phyloP scores from a whole-genome alignment of 2,113 vertebrate species.

The Seriola dumerili region DNA sequence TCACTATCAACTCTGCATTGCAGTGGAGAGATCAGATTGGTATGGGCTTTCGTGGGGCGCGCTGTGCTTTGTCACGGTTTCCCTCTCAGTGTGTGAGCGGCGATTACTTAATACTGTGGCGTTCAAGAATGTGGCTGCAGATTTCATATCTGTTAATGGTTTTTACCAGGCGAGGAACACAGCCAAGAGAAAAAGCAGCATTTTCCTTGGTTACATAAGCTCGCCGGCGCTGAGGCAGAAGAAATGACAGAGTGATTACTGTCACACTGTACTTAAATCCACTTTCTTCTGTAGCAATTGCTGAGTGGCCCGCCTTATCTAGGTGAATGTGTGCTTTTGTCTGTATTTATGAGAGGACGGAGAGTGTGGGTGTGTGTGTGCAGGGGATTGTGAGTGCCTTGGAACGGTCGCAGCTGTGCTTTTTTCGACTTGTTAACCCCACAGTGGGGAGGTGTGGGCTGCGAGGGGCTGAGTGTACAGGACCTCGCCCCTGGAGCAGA shows the following conservation, averaged over 20 bases:
- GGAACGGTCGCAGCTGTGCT: slow-evolving; percentile 27
- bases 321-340: slow-evolving; percentile 46
- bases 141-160: slow-evolving; percentile 68
- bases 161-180: slow-evolving; percentile 54
- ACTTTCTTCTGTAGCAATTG: slow-evolving; percentile 42
- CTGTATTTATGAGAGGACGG: slow-evolving; percentile 24
- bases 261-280: slow-evolving; percentile 54
- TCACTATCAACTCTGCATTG: slow-evolving; percentile 71
- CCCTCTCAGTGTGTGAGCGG: slow-evolving; percentile 22
- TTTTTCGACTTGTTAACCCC: slow-evolving; percentile 48
- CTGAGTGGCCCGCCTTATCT: slow-evolving; percentile 45
- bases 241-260: slow-evolving; percentile 48
- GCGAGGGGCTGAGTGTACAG: slow-evolving; percentile 48
- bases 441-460: slow-evolving; percentile 21
- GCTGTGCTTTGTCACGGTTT: slow-evolving; percentile 49
- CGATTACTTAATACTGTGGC: slow-evolving; percentile 57
- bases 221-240: slow-evolving; percentile 26
- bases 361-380: slow-evolving; percentile 27
- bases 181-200: slow-evolving; percentile 24
- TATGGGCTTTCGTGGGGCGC: slow-evolving; percentile 16
- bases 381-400: slow-evolving; percentile 13
- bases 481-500: slow-evolving; percentile 15
- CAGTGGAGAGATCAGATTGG: slow-evolving; percentile 61
- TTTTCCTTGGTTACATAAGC: slow-evolving; percentile 68
- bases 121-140: slow-evolving; percentile 52